Evolutionary conservation across 2,113 vertebrate species (phyloP).

Genomic region (Acinonyx jubatus): DNA sequence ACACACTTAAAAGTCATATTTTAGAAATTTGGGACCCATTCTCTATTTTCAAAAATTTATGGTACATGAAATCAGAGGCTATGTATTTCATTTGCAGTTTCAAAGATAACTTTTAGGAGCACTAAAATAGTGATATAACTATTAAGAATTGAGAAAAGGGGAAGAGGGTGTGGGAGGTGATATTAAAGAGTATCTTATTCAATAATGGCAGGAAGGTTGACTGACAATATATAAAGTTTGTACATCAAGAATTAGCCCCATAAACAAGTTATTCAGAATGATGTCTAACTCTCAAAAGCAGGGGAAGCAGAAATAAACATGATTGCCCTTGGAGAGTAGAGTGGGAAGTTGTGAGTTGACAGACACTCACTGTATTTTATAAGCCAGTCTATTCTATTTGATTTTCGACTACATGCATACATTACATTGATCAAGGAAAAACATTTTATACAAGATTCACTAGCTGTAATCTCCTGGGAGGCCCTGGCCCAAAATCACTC

Average conservation of each 20-base stretch:
- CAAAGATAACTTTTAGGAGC: background rate
- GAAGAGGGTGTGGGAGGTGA: background rate
- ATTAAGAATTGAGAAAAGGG: background rate
- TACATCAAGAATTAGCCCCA: background rate
- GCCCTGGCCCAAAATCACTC: background rate
- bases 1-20: background rate
- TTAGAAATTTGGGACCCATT: background rate
- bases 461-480: background rate
- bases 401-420: conserved; percentile 17
- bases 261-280: background rate
- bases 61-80: background rate
- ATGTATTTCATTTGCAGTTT: background rate
- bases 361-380: background rate
- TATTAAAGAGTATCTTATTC: background rate
- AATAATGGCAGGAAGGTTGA: background rate
- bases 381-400: conserved; percentile 19
- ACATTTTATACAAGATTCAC: background rate
- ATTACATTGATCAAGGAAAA: conserved; percentile 31
- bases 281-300: background rate
- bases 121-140: background rate
- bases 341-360: background rate
- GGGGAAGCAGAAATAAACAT: background rate
- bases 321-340: background rate
- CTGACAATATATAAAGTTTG: background rate
- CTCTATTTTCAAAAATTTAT: background rate